Evolutionary conservation across 2,888 invertebrate species (phyloP), one percentile per base, ranked within the genome.

Genomic region (Odontothrips loti): DNA sequence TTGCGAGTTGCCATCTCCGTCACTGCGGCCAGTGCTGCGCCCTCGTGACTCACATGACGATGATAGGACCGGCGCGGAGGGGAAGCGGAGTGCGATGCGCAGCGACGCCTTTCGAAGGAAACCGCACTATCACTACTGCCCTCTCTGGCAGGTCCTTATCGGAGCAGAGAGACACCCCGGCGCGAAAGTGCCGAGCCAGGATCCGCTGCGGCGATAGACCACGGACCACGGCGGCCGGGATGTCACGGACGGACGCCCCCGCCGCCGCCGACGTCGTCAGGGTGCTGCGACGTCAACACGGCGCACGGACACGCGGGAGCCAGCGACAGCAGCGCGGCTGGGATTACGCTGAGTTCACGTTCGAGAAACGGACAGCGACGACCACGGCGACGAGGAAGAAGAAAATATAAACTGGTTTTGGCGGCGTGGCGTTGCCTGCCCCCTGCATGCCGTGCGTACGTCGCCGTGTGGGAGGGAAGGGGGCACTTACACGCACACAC

Each of bases 331-430:
- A 23, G 68, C 58, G 15, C 6, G 20, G 20, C 11, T 58, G 58
- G 15, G 34, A 58, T 58, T 58, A 58, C 58, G 58, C 58, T 58
- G 58, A 58, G 58, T 58, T 58, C 58, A 58, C 58, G 20, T 68
- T n/a, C 68, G 23, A 9, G 68, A 75, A 27, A 75, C 27, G 68
- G 20, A 58, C 58, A 15, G 58, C 58, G 15, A 17, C 17, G 58
- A n/a, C 17, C 15, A 17, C n/a, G 17, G 15, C 15, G 58, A 58
- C 20, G n/a, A 17, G 58, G 58, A n/a, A 75, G 23, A 27, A 12
- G 23, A 27, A 27, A 75, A 75, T 23, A 75, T 75, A 75, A 75
- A 75, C 68, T 27, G 68, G 68, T 75, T 75, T 75, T 75, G 68
- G 68, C 68, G 68, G 68, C 58, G 20, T 15, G 68, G 68, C 58